Conservation (phyloP, 2,888 invertebrate genomes). For the Prosopocoilus inquinatus region DNA sequence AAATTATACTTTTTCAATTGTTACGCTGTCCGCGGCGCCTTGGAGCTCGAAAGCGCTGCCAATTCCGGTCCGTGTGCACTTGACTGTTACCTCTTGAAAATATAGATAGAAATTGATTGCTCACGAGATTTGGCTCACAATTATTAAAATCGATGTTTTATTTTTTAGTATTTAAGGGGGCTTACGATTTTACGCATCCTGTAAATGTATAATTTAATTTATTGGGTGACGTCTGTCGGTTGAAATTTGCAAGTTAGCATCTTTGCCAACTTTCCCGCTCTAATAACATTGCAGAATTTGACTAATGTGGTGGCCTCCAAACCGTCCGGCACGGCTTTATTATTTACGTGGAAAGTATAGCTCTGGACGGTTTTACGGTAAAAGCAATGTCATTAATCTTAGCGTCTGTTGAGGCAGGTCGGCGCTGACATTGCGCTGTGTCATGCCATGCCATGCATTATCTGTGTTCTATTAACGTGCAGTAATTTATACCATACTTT, state of each 20-base stretch:
- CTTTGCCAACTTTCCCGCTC: neutral
- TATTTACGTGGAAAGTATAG: constrained; percentile 23
- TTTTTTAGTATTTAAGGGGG: too few relatives aligned
- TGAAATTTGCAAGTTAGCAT: neutral
- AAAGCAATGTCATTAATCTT: constrained; percentile 47
- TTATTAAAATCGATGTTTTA: neutral
- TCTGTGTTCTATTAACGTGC: constrained; percentile 37
- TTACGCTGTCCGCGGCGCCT: neutral
- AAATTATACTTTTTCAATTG: constrained; percentile 14
- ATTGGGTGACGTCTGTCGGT: neutral
- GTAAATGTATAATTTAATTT: constrained; percentile 1
- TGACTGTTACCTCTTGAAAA: too few relatives aligned
- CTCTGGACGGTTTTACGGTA: constrained; percentile 26
- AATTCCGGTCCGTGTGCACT: too few relatives aligned
- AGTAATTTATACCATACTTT: constrained; percentile 30
- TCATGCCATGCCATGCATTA: constrained; percentile 43
- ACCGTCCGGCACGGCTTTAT: constrained; percentile 22
- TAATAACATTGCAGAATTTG: constrained; percentile 1
- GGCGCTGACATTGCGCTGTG: constrained; percentile 42
- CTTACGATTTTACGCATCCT: neutral
- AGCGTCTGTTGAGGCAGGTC: constrained; percentile 43
- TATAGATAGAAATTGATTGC: too few relatives aligned
- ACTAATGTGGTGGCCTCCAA: constrained; percentile 20
- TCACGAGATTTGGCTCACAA: neutral
- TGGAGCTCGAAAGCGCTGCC: neutral